Evolutionary conservation across 2,113 vertebrate genomes (phyloP), one percentile per base, ranked within the genome.

Genomic region (Martes martes): DNA sequence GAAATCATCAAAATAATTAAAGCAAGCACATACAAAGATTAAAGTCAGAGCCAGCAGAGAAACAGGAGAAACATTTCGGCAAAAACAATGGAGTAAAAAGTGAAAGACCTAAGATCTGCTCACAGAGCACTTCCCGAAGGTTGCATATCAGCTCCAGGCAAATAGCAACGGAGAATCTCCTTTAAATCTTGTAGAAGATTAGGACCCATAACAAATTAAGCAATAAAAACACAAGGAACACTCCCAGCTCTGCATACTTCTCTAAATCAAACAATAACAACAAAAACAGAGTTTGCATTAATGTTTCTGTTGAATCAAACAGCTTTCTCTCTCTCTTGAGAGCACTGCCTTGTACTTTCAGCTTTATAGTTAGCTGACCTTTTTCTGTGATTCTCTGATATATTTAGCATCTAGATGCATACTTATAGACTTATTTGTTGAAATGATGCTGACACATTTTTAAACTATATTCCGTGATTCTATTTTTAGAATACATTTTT

Each of bases 1-100:
- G 7, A 96, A 97, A 87, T 82, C 63, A 92, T 94, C 63, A 96
- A 82, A 97, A 92, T 89, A 94, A 97, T 95, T 89, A 95, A 91
- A 93, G 21, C 74, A 28, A 52, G 9, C 33, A 90, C 45, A 89
- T 31, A 7, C 11, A 39, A 86, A 83, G 52, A 93, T 90, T 91
- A 92, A 96, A 92, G 31, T 81, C 11, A 76, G 73, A 87, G 47
- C 19, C 47, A 63, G 3, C 16, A 63, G 67, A 95, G 71, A 96
- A 94, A 59, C 6, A 89, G 39, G 28, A 83, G 42, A 78, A 57
- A 76, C 9, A 55, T 89, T 92, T 87, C 8, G 0, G 16, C 14
- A 82, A 95, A 95, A 36, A 50, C 42, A 87, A 81, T 0, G 80
- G n/a, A 57, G 28, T 73, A 78, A 91, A 65, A 82, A 42, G 63